phyloP scores from a whole-genome alignment of 35 echinoderm and acorn worm genomes.

The Ophiothrix spiculata region DNA sequence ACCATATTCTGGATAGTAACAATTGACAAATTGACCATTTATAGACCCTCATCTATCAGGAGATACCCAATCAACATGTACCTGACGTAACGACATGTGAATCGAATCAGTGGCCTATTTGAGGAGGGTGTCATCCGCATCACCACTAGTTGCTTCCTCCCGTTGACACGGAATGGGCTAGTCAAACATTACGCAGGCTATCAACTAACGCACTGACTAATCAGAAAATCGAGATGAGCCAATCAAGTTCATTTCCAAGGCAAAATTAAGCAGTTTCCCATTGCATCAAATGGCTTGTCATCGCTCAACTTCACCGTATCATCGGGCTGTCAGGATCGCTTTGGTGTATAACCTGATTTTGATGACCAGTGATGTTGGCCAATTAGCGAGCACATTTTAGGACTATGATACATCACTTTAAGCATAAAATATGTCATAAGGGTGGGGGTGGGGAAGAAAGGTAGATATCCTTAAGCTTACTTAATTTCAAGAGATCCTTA shows the following conservation, averaged over 20 bases:
- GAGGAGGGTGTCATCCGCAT: no score
- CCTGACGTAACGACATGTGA: background rate
- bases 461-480: no score
- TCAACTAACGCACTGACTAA: background rate
- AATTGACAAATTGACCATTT: no score
- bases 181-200: background rate
- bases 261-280: conserved; percentile 9
- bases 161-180: background rate
- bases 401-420: no score
- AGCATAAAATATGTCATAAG: no score
- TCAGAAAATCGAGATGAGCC: background rate
- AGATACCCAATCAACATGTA: background rate
- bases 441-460: no score
- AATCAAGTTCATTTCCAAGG: background rate
- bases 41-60: no score
- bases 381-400: no score
- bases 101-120: background rate
- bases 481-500: no score
- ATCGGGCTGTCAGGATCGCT: background rate
- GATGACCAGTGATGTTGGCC: conserved; percentile 7
- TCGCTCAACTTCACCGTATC: background rate
- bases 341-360: background rate
- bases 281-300: background rate
- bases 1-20: no score
- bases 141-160: background rate